These are phyloP conservation scores for Lerista edwardsae DNA, from an alignment of 2,797 vertebrate species.

Conservation along the genomic window DNA sequence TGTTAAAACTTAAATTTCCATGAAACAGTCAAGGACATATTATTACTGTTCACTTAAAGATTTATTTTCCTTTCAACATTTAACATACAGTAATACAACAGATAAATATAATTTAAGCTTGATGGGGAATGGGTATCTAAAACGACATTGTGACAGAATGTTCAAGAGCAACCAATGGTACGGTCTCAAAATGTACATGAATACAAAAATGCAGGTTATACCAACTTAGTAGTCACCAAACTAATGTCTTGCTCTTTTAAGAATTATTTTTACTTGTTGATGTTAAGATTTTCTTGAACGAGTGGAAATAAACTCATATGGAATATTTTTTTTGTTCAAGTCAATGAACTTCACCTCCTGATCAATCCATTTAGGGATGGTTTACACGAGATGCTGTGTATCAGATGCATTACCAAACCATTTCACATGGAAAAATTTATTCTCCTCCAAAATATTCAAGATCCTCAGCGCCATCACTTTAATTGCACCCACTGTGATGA, in stretches of 20 bases:
- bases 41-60: neutral
- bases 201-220: neutral
- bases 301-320: slow-evolving; percentile 25
- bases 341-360: neutral
- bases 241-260: neutral
- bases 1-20: slow-evolving; percentile 4
- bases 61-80: neutral
- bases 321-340: neutral
- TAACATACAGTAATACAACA: neutral
- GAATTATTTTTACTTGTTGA: neutral
- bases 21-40: neutral
- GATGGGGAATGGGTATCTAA: neutral
- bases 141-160: neutral
- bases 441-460: neutral
- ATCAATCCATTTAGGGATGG: neutral
- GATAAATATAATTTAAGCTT: neutral
- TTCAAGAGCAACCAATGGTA: neutral
- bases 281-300: neutral
- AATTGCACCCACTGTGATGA: neutral
- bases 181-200: slow-evolving; percentile 26
- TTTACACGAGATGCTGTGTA: neutral
- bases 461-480: neutral
- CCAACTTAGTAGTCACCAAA: neutral
- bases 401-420: neutral
- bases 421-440: neutral